phyloP scores from a whole-genome alignment of 2,888 invertebrate species.

The Xylota sylvarum region DNA sequence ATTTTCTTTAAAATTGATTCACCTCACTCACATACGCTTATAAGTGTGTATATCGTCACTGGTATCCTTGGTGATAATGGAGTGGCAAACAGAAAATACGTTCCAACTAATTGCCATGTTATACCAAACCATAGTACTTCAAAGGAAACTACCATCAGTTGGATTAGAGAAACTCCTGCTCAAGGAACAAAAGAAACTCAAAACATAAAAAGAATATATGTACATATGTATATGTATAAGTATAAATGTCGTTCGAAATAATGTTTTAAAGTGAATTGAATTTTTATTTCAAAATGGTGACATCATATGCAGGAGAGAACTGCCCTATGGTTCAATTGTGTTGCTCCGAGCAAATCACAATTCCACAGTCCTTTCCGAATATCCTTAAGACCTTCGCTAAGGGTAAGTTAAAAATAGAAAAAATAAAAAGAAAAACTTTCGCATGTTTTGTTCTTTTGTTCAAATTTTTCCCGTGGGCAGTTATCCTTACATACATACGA shows the following conservation, averaged over 20 bases:
- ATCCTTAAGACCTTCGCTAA: conserved; percentile 77
- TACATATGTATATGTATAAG: too few species aligned
- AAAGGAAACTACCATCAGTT: conserved; percentile 40
- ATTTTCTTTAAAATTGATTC: not conserved
- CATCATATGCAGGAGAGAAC: conserved; percentile 25
- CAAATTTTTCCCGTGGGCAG: conserved; percentile 79
- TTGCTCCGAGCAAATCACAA: conserved; percentile 76
- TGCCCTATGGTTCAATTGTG: conserved; percentile 72
- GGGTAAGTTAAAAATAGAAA: conserved; percentile 67
- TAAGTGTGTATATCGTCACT: not conserved
- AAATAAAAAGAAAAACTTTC: too few species aligned
- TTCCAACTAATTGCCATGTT: conserved; percentile 37
- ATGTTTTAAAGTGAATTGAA: conserved; percentile 48
- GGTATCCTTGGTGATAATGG: conserved; percentile 65
- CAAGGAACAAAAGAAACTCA: conserved; percentile 1
- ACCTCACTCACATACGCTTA: not conserved
- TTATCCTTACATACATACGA: not conserved
- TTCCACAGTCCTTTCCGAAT: conserved; percentile 75
- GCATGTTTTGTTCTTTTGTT: too few species aligned
- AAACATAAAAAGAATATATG: not conserved
- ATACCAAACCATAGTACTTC: conserved; percentile 17
- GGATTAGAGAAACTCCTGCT: conserved; percentile 6
- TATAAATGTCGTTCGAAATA: conserved; percentile 20
- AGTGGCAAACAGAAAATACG: conserved; percentile 51
- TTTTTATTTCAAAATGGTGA: conserved; percentile 30